Conservation (phyloP, 2,888 invertebrate genomes). For the Ectropis crepuscularia region DNA sequence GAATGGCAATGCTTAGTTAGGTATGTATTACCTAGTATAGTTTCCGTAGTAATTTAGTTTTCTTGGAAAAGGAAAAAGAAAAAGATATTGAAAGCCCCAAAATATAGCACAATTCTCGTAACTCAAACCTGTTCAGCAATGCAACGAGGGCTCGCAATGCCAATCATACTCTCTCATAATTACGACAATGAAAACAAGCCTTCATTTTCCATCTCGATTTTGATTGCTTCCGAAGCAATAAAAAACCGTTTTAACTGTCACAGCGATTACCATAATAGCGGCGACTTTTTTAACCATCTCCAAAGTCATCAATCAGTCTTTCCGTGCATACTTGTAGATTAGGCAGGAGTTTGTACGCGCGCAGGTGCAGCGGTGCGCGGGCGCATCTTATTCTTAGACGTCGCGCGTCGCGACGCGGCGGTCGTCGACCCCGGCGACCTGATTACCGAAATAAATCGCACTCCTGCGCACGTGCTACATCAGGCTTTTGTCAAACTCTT, state of each 20-base stretch:
- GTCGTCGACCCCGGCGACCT: constrained; percentile 78
- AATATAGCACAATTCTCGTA: neutral
- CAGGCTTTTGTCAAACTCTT: constrained; percentile 50
- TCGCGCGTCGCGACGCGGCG: constrained; percentile 80
- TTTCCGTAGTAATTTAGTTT: too few species aligned
- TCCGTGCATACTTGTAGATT: constrained; percentile 22
- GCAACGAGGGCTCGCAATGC: neutral
- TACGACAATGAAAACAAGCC: constrained; percentile 4
- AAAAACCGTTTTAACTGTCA: constrained; percentile 29
- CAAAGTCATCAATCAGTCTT: constrained; percentile 30
- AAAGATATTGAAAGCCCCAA: too few species aligned
- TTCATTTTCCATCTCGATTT: constrained; percentile 20
- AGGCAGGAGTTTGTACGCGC: constrained; percentile 15
- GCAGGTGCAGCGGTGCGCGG: constrained; percentile 68
- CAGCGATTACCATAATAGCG: constrained; percentile 45
- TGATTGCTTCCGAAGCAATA: constrained; percentile 27
- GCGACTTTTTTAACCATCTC: constrained; percentile 26
- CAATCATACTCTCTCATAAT: constrained; percentile 3
- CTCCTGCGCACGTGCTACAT: constrained; percentile 62
- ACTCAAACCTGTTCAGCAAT: neutral
- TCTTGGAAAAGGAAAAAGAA: too few species aligned
- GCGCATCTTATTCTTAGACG: constrained; percentile 76
- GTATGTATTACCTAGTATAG: too few species aligned
- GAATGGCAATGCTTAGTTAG: too few species aligned
- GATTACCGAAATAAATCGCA: constrained; percentile 78